Conservation (phyloP, 2,113 vertebrate genomes). For the Callipepla squamata region DNA sequence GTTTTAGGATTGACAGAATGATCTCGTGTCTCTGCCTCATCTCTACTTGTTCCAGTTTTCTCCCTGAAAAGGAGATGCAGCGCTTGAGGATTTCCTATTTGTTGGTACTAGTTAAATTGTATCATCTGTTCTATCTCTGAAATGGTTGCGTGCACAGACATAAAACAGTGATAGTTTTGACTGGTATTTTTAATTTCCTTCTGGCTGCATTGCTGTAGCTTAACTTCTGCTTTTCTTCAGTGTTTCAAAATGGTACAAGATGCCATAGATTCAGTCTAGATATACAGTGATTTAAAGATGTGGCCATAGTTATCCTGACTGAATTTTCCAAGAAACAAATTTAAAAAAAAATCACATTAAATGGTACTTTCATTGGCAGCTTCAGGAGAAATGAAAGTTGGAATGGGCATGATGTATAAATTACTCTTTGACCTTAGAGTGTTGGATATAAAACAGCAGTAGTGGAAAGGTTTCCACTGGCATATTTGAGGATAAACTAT, state of each 20-base stretch:
- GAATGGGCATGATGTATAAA: not conserved
- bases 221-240: not conserved
- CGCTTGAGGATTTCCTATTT: not conserved
- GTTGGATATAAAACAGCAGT: no score
- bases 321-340: not conserved
- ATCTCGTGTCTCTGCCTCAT: not conserved
- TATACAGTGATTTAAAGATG: accelerated
- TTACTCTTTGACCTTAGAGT: not conserved
- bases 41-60: not conserved
- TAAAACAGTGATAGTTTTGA: not conserved
- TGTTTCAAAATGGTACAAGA: not conserved
- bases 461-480: not conserved
- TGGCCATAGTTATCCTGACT: not conserved
- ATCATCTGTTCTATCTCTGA: not conserved
- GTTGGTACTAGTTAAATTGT: not conserved
- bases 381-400: not conserved
- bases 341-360: not conserved
- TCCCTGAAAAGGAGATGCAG: not conserved
- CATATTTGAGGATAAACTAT: accelerated
- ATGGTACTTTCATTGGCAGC: not conserved
- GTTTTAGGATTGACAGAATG: not conserved
- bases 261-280: accelerated
- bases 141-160: not conserved
- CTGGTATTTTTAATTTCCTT: not conserved
- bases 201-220: not conserved